Evolutionary conservation across 2,797 vertebrate genomes (phyloP), one percentile per base, ranked within the genome.

Genomic region (Phrynocephalus guinanensis): DNA sequence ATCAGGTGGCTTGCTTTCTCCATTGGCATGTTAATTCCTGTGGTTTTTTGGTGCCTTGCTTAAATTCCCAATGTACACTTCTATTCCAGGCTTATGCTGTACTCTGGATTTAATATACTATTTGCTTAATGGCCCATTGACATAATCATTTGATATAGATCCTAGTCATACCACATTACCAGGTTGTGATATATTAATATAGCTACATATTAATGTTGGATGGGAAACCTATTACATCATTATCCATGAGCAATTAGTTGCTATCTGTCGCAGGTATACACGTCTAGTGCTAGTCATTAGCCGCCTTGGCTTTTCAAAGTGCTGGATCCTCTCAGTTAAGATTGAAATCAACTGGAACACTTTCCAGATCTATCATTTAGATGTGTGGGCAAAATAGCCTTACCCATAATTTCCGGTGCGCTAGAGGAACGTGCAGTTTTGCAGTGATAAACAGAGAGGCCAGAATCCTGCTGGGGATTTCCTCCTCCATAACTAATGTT

Each of bases 111-210:
- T 95, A 95, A 95, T 94, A 93, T 79, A 94, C 92, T 94, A 90
- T 93, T 95, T 95, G 92, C 94, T 94, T 95, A 96, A 96, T 96
- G 95, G 95, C 73, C 93, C 94, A 94, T 93, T 94, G 94, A 87
- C 88, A 94, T 90, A 95, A 93, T 95, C 63, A 93, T 95, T 95
- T 94, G 94, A 94, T 93, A 91, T 92, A 95, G 92, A 94, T 92
- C 91, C 93, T 91, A 94, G 92, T 92, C 93, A 93, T 92, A 92
- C 87, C 87, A 93, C 0, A 83, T 86, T 94, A 85, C 88, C 76
- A 95, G 91, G 91, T 88, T 93, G 92, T 92, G 94, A 93, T 95
- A 87, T 95, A 94, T 95, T 95, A 95, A 93, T 93, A 93, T 86
- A 91, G 84, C 86, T 79, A 79, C 71, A 28, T 93, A 95, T 91